A percentile compares a stretch with the other conserved stretches of the same genome.
Conservation (phyloP, 2,888 invertebrate genomes). For the Girardia tigrina region DNA sequence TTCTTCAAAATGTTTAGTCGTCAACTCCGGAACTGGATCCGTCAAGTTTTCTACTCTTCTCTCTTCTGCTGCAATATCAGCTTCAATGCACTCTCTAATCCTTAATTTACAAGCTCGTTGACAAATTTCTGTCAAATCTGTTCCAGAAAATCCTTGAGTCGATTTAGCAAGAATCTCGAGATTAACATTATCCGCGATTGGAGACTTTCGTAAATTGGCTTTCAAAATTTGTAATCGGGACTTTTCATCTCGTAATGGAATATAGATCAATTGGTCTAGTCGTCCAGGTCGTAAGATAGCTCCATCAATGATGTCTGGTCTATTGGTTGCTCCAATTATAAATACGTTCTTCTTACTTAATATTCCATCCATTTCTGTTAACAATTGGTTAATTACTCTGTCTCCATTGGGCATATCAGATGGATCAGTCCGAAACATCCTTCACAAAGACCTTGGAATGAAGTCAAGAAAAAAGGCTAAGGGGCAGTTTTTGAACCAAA, state of each 20-base stretch:
- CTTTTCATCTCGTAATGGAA: slow-evolving; percentile 95
- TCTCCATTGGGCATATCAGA: no score
- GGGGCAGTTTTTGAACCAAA: no score
- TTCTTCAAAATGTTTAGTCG: no score
- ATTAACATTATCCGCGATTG: slow-evolving; percentile 73
- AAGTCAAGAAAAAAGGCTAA: no score
- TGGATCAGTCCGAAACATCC: no score
- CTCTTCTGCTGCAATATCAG: neutral
- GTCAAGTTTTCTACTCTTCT: no score
- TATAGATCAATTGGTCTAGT: slow-evolving; percentile 96
- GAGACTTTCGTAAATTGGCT: slow-evolving; percentile 86
- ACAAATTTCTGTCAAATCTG: slow-evolving; percentile 96
- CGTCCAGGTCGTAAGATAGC: slow-evolving; percentile 87
- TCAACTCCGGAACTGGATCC: no score
- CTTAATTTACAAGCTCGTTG: slow-evolving; percentile 97
- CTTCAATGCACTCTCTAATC: slow-evolving; percentile 63
- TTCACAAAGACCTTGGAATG: no score
- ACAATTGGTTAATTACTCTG: slow-evolving; percentile 94
- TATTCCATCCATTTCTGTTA: slow-evolving; percentile 99
- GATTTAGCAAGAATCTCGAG: slow-evolving; percentile 57
- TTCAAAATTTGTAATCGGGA: slow-evolving; percentile 87
- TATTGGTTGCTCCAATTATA: slow-evolving; percentile 88
- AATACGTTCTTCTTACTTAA: slow-evolving; percentile 84
- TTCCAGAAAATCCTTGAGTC: slow-evolving; percentile 89
- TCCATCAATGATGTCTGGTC: slow-evolving; percentile 90